Base-by-base conservation (phyloP, 2,113 vertebrate species). In the Leptosomus discolor region DNA sequence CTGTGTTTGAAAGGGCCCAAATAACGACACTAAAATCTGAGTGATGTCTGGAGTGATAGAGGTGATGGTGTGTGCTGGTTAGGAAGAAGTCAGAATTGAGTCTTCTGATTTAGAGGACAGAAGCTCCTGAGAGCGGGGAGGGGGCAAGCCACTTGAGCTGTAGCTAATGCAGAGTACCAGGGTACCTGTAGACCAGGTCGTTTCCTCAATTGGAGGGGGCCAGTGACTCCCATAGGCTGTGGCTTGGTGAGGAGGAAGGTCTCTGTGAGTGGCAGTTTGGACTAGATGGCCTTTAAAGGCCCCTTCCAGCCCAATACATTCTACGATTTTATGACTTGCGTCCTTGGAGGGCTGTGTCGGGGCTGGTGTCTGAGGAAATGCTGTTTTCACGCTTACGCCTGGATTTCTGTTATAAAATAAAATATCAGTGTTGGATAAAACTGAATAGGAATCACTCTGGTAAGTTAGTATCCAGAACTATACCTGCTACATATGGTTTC, bases 151-250 rank as follows among this genome's bases (percentile, higher is more conserved):
- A 1, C 15, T 43, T 34, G 36, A 5, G 5, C 30, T 23, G 7
- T 51, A 75, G 30, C 50, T 73, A 60, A 58, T n/a, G 15, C 27
- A 21, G 74, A n/a, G 7, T 43, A 54, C 23, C 12, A 14, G 32
- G 14, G 27, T n/a, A n/a, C n/a, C n/a, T n/a, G n/a, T n/a, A n/a
- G n/a, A n/a, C n/a, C n/a, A n/a, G n/a, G 6, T 6, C 0, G 0
- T 29, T 71, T n/a, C 18, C 12, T 68, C 2, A 8, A 30, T 4
- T 10, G 4, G 32, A 58, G 12, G 5, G 7, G 8, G 20, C 0
- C 8, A 22, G 15, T 5, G 30, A 22, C 7, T 80, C 7, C 14
- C 5, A 6, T 5, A 43, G 30, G 7, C 1, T 0, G 6, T 60
- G 65, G 5, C 12, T 64, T 54, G 57, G 7, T 45, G 19, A 63